These are phyloP conservation scores for Lasioglossum marginatum DNA, from an alignment of 2,888 invertebrate species.

Conservation along the genomic window DNA sequence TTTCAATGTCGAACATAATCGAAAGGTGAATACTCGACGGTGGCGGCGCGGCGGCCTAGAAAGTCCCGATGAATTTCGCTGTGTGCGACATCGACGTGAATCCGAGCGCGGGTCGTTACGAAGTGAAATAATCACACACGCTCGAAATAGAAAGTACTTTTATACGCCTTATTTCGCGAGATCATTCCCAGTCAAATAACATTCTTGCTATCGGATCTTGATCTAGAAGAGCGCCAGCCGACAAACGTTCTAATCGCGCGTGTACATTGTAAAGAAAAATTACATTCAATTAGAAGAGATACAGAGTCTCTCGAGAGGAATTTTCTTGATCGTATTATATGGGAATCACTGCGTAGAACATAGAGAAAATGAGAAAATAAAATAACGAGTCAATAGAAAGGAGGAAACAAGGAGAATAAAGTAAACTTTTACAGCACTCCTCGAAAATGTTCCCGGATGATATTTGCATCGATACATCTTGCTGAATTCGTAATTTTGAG, in stretches of 20 bases:
- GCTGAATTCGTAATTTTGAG: too few relatives aligned
- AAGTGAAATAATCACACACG: conserved; percentile 22
- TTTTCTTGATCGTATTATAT: too few relatives aligned
- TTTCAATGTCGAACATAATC: conserved; percentile 39
- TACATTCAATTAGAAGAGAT: background rate
- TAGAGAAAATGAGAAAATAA: too few relatives aligned
- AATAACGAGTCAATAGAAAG: too few relatives aligned
- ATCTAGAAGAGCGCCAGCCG: background rate
- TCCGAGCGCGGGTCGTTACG: conserved; percentile 14
- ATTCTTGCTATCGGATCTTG: background rate
- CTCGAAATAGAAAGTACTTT: conserved; percentile 42
- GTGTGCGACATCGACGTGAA: conserved; percentile 27
- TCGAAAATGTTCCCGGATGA: too few relatives aligned
- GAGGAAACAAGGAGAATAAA: too few relatives aligned
- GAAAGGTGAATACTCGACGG: conserved; percentile 22
- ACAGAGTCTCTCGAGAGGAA: background rate
- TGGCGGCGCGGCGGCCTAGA: conserved; percentile 40
- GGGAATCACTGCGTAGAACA: too few relatives aligned
- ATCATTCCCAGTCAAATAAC: conserved; percentile 7
- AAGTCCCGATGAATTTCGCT: conserved; percentile 43
- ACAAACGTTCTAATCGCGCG: background rate
- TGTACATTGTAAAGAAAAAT: background rate
- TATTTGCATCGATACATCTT: too few relatives aligned
- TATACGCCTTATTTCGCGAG: conserved; percentile 25
- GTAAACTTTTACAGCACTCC: too few relatives aligned